Conservation (phyloP, 2,888 invertebrate species). For the Xanthostigma xanthostigma region DNA sequence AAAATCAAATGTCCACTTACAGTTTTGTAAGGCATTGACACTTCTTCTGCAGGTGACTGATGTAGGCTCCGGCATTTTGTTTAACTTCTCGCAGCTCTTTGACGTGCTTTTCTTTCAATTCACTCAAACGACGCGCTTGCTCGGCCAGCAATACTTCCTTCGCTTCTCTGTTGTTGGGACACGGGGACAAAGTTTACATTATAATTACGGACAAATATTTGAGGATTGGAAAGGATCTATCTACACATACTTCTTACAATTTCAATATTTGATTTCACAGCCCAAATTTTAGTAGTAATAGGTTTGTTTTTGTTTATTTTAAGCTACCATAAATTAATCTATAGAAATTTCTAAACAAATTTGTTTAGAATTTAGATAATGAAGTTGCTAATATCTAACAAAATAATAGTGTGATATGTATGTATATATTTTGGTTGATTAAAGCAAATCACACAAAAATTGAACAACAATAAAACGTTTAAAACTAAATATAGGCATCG, state of each 20-base stretch:
- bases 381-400: too few relatives aligned
- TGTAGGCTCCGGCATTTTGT: constrained; percentile 33
- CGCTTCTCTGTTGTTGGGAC: constrained; percentile 29
- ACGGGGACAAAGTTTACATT: constrained; percentile 1
- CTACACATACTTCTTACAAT: background rate
- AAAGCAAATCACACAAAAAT: too few relatives aligned
- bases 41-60: constrained; percentile 43
- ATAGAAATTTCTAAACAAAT: background rate
- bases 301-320: background rate
- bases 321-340: background rate
- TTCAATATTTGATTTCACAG: background rate
- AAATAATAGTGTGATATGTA: too few relatives aligned
- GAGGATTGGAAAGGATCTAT: background rate
- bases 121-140: constrained; percentile 21
- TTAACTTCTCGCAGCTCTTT: constrained; percentile 28
- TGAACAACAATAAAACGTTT: too few relatives aligned
- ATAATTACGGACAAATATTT: background rate
- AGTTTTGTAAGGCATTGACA: constrained; percentile 44
- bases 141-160: constrained; percentile 19
- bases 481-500: too few relatives aligned
- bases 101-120: constrained; percentile 23
- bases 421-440: background rate
- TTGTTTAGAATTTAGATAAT: background rate
- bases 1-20: constrained; percentile 29
- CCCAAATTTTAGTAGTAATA: background rate